Base-by-base conservation (phyloP, 2,113 vertebrate species). In the Boleophthalmus pectinirostris region DNA sequence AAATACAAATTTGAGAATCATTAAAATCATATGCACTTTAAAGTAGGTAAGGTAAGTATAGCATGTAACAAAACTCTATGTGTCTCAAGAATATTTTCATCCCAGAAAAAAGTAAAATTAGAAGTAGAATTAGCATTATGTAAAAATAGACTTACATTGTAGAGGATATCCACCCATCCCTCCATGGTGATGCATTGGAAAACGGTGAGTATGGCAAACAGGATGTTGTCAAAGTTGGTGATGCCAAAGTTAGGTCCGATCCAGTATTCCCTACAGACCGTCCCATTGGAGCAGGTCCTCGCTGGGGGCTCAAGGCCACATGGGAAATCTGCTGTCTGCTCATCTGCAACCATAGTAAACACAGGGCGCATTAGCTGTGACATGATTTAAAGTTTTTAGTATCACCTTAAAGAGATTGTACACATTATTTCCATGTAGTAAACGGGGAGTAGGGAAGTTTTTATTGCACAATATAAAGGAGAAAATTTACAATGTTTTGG, bases 171-270 rank as follows among this genome's bases (percentile, higher is more conserved):
- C 0, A 97, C 97, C 97, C 97, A 99, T 74, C 97, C 97, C 86
- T 99, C 97, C 97, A 99, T 99, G 81, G 97, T 99, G 91, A 99
- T 99, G 89, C 97, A 99, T 91, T 99, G 97, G 93, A 99, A 99
- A 71, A 99, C 97, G 0, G 97, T 99, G 78, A 99, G 93, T 76
- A 98, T 90, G 9, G 97, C 95, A 0, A 99, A 99, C 29, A 99
- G 93, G 92, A 99, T 97, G 79, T 99, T 98, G 93, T 99, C 97
- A 1, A 99, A 99, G 91, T 99, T 98, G 86, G 97, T 99, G 89
- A 99, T 99, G 45, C 97, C 97, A 0, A 93, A 98, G 90, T 96
- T 99, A 77, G 97, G 97, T 3, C 97, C 97, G 0, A 92, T 94
- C 97, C 97, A 98, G 87, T 97, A 96, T 56, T 95, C 93, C 72